phyloP scores from a whole-genome alignment of 2,888 invertebrate species.

The Fragum sueziense region DNA sequence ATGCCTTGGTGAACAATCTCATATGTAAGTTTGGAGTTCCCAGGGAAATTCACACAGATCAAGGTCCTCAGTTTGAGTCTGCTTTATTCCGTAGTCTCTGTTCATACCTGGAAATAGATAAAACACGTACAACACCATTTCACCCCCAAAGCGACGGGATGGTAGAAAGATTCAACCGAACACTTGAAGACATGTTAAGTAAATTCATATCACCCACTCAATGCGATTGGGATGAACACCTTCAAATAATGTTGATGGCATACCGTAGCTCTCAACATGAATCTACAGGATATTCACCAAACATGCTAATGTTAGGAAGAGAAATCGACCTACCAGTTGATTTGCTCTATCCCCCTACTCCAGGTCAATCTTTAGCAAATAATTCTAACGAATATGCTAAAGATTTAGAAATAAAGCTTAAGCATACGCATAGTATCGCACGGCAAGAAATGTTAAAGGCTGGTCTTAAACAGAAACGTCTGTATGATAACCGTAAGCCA shows the following conservation, averaged over 20 bases:
- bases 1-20: background rate
- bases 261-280: conserved; percentile 2
- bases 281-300: background rate
- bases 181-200: conserved; percentile 16
- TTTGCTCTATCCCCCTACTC: too few species aligned
- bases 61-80: conserved; percentile 13
- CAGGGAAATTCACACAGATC: conserved; percentile 8
- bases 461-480: too few species aligned
- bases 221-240: conserved; percentile 22
- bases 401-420: too few species aligned
- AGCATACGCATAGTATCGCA: too few species aligned
- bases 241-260: conserved; percentile 1
- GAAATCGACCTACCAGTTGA: background rate
- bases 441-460: too few species aligned
- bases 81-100: background rate
- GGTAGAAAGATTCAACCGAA: conserved; percentile 16
- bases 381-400: too few species aligned
- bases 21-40: conserved; percentile 3
- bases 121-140: conserved; percentile 1
- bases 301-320: background rate
- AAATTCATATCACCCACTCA: conserved; percentile 20
- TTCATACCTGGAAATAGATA: background rate
- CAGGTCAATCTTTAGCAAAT: too few species aligned
- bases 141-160: background rate
- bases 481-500: too few species aligned